These are phyloP conservation scores for Artibeus lituratus DNA, from an alignment of 2,797 vertebrate genomes.

Conservation along the genomic window DNA sequence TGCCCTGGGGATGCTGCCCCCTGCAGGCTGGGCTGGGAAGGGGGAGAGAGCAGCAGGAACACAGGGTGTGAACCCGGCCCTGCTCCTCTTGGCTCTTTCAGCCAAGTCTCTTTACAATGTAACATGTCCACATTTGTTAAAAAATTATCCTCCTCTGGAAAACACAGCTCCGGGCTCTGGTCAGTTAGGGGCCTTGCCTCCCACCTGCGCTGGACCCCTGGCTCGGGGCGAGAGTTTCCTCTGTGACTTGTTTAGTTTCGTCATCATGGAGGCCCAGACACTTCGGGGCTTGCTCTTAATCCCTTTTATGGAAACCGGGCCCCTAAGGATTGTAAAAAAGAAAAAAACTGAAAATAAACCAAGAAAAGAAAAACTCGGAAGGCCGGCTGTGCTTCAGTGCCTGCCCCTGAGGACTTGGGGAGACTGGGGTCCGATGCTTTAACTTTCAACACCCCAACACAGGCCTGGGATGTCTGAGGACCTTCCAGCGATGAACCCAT, in stretches of 20 bases:
- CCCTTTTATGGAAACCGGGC: not conserved
- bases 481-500: not conserved
- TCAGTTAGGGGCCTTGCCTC: not conserved
- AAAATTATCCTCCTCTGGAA: not conserved
- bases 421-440: not conserved
- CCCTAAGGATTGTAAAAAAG: not conserved
- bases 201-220: fast-evolving
- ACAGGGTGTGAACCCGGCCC: fast-evolving
- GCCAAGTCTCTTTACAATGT: not conserved
- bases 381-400: not conserved
- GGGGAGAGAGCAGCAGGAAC: not conserved
- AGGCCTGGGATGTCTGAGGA: not conserved
- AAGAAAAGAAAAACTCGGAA: not conserved
- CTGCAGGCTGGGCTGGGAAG: fast-evolving
- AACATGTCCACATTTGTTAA: not conserved
- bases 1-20: not conserved
- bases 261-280: not conserved
- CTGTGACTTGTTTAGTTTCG: not conserved
- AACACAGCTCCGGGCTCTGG: not conserved
- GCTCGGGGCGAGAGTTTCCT: not conserved
- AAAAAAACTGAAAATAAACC: constrained; percentile 42
- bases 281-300: not conserved
- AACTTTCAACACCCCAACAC: not conserved
- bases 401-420: not conserved
- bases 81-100: not conserved